These are phyloP conservation scores for Pangasianodon gigas DNA, from an alignment of 2,113 vertebrate genomes.

Conservation along the genomic window DNA sequence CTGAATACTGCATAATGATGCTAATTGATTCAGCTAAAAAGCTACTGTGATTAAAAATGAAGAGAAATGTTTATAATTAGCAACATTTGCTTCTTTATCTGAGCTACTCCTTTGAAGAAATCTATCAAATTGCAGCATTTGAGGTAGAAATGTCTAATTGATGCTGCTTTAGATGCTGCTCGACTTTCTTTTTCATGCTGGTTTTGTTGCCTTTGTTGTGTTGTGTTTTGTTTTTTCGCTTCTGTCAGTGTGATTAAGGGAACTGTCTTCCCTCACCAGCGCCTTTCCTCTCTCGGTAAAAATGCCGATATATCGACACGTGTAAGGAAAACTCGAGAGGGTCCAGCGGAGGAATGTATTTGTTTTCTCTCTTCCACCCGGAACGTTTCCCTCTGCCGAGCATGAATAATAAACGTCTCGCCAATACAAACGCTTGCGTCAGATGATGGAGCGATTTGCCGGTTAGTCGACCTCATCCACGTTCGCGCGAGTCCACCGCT, in stretches of 20 bases:
- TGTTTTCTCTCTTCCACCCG: slow-evolving; percentile 14
- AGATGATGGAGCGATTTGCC: slow-evolving; percentile 33
- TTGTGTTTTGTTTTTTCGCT: not conserved
- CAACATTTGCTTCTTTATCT: not conserved
- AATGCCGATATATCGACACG: slow-evolving; percentile 2
- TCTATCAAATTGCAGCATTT: not conserved
- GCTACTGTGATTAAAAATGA: not conserved
- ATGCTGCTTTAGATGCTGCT: not conserved
- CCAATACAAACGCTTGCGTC: slow-evolving; percentile 40
- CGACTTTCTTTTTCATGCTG: not conserved
- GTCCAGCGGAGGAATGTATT: slow-evolving; percentile 20
- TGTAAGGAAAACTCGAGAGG: not conserved
- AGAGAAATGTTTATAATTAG: not conserved
- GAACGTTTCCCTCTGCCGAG: slow-evolving; percentile 13
- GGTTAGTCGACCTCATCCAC: slow-evolving; percentile 1
- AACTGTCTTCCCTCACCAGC: not conserved
- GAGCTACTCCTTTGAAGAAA: not conserved
- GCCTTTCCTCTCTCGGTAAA: not conserved
- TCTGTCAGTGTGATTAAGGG: not conserved
- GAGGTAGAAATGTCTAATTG: not conserved
- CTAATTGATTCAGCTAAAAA: not conserved
- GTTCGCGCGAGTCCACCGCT: not conserved
- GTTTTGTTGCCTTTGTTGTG: not conserved
- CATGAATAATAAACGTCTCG: slow-evolving; percentile 26
- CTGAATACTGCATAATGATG: not conserved